These are phyloP conservation scores for Agrotis puta DNA, from an alignment of 2,888 invertebrate species.

Conservation along the genomic window DNA sequence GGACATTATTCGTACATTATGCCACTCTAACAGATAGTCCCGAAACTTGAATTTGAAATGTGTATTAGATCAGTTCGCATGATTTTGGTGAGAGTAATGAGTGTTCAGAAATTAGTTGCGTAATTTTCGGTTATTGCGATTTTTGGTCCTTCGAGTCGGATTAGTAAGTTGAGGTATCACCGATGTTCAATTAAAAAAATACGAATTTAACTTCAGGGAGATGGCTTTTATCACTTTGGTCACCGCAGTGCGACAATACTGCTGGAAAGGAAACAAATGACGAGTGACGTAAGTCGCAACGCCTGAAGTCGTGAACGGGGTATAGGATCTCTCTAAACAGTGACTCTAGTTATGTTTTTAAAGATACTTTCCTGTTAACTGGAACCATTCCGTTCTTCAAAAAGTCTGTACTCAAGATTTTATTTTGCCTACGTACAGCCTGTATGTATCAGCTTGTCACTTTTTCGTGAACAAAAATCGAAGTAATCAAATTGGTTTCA, in stretches of 20 bases:
- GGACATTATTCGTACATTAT: slow-evolving; percentile 61
- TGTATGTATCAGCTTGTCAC: neutral
- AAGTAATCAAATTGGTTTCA: slow-evolving; percentile 11
- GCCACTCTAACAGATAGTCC: slow-evolving; percentile 58
- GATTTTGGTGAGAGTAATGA: slow-evolving; percentile 48
- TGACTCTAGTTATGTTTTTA: no score
- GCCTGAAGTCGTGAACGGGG: no score
- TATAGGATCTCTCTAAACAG: no score
- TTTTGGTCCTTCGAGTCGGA: slow-evolving; percentile 21
- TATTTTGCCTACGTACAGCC: no score
- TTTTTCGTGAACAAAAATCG: neutral
- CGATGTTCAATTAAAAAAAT: no score
- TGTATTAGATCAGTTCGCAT: slow-evolving; percentile 39
- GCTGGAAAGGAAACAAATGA: no score
- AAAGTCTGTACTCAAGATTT: neutral
- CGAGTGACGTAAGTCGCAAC: no score
- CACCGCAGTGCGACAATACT: no score
- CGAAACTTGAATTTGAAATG: slow-evolving; percentile 58
- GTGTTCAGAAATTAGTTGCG: slow-evolving; percentile 36
- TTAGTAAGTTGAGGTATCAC: neutral
- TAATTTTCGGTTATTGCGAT: slow-evolving; percentile 6
- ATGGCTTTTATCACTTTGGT: no score
- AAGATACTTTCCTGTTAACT: no score
- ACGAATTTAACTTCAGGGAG: no score
- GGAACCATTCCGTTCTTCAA: no score